phyloP scores from a whole-genome alignment of 1,140 invertebrate species.

The Anoplophora glabripennis region DNA sequence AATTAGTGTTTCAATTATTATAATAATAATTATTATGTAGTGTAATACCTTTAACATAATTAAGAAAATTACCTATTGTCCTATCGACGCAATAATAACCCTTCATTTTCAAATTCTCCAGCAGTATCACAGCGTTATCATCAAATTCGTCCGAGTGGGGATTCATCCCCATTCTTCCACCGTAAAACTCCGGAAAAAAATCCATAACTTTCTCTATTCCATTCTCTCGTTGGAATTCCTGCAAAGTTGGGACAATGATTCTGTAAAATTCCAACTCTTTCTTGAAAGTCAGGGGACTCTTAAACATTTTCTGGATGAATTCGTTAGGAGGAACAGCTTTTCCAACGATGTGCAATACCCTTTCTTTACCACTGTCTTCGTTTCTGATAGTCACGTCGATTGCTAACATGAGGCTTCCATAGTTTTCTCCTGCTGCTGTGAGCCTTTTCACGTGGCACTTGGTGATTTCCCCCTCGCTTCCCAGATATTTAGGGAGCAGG shows the following conservation, averaged over 20 bases:
- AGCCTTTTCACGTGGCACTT: too few relatives aligned
- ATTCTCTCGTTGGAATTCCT: constrained; percentile 50
- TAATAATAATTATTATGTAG: too few relatives aligned
- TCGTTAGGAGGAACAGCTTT: constrained; percentile 55
- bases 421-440: constrained; percentile 17
- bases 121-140: constrained; percentile 53
- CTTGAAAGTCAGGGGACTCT: constrained; percentile 54
- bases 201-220: constrained; percentile 45
- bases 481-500: too few relatives aligned
- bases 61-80: too few relatives aligned
- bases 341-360: constrained; percentile 47
- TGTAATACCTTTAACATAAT: too few relatives aligned
- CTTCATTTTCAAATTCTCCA: constrained; percentile 53
- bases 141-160: constrained; percentile 46
- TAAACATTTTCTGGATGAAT: constrained; percentile 54
- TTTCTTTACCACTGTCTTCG: constrained; percentile 41
- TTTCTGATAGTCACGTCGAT: constrained; percentile 19
- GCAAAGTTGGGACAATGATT: constrained; percentile 50
- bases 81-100: background rate
- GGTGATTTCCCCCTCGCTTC: too few relatives aligned
- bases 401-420: constrained; percentile 20
- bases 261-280: constrained; percentile 57
- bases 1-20: too few relatives aligned
- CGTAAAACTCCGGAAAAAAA: constrained; percentile 53
- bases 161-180: constrained; percentile 49